Evolutionary conservation across 2,797 vertebrate species (phyloP), one percentile per base, ranked within the genome.

Genomic region (Diceros bicornis): DNA sequence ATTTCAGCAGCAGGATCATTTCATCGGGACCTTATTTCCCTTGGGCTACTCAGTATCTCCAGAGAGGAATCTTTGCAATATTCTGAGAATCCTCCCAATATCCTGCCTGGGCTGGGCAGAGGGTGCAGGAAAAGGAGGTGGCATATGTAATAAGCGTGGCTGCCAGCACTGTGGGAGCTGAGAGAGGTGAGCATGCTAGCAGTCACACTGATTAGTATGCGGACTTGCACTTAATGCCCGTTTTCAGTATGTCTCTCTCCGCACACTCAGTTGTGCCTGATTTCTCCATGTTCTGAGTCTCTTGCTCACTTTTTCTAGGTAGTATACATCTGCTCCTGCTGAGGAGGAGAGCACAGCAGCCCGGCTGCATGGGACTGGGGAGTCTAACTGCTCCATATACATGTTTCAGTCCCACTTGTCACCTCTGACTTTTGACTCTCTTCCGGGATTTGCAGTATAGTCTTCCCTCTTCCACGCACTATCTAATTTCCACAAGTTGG

Each of bases 281-380:
- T 21, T 34, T n/a, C 34, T 83, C 78, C 29, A 23, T 12, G 25
- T 41, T 41, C 47, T 29, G 25, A 27, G 14, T 52, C n/a, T 69
- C 52, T 41, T 27, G 41, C 21, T 77, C 50, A 61, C 21, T 55
- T 41, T 69, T 77, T 37, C 77, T 32, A 59, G 7, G 37, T 1
- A 29, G 50, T 14, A 13, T 3, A 0, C 6, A 52, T 12, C 68
- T 21, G 50, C 18, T 50, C 64, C 44, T 13, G 4, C 21, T 21
- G 11, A 21, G n/a, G 2, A 52, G 4, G 16, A 5, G 44, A 20
- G n/a, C 10, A 18, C 0, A 79, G 64, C 2, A n/a, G 66, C 29
- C 34, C 2, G 27, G n/a, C 16, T 32, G 34, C 41, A 44, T 2
- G 27, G 29, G 21, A 0, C 7, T 4, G 34, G 47, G 29, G 0